Conservation (phyloP, 1,140 invertebrate species). For the Drosophila serrata region DNA sequence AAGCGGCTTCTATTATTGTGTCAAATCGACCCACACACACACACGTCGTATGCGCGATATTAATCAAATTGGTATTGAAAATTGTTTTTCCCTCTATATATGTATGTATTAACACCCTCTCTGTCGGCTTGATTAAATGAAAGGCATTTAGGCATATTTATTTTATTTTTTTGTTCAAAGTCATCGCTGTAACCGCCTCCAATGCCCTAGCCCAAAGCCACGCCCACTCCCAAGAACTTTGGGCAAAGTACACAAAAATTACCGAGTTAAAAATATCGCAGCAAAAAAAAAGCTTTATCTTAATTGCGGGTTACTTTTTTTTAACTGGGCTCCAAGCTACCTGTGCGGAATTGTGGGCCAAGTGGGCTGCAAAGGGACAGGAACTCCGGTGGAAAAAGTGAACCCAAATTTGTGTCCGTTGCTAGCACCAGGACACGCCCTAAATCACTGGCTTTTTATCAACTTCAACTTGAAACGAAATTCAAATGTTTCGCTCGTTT, state of each 20-base stretch:
- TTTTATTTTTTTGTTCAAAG: background rate
- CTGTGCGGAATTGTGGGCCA: slow-evolving; percentile 4
- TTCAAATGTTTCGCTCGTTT: slow-evolving; percentile 75
- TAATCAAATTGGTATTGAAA: slow-evolving; percentile 32
- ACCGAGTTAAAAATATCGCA: slow-evolving; percentile 44
- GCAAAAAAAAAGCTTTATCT: slow-evolving; percentile 43
- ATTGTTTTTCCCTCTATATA: slow-evolving; percentile 8
- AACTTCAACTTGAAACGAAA: slow-evolving; percentile 79
- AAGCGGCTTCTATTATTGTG: background rate
- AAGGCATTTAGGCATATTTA: slow-evolving; percentile 19
- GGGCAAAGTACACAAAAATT: slow-evolving; percentile 53
- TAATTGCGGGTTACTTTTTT: slow-evolving; percentile 60
- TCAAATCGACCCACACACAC: slow-evolving; percentile 8
- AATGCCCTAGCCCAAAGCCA: background rate
- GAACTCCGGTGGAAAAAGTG: slow-evolving; percentile 40
- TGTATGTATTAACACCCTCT: no score
- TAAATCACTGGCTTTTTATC: slow-evolving; percentile 80
- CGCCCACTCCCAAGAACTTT: slow-evolving; percentile 34
- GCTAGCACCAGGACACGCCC: slow-evolving; percentile 50
- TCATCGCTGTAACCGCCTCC: background rate
- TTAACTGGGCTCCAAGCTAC: slow-evolving; percentile 18
- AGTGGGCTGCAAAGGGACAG: background rate
- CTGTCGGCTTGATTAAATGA: slow-evolving; percentile 29
- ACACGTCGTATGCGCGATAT: slow-evolving; percentile 23
- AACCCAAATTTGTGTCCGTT: slow-evolving; percentile 58